phyloP scores from a whole-genome alignment of 2,888 invertebrate species.

The Pinctada fucata region DNA sequence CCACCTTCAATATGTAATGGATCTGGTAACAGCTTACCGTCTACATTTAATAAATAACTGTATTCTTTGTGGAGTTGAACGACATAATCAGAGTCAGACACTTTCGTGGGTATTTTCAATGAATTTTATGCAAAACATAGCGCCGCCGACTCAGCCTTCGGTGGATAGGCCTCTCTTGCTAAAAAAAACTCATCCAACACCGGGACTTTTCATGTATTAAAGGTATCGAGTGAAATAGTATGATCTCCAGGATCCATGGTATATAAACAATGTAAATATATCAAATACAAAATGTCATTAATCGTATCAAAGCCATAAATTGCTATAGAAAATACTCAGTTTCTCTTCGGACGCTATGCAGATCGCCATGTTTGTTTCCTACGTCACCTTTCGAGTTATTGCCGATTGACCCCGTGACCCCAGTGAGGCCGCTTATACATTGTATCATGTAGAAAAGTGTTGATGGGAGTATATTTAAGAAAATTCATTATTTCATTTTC shows the following conservation, averaged over 20 bases:
- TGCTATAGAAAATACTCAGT: no score
- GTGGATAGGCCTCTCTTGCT: not conserved
- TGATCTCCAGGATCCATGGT: not conserved
- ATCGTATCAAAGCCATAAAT: no score
- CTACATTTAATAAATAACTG: not conserved
- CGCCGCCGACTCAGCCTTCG: not conserved
- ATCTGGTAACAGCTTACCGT: conserved; percentile 6
- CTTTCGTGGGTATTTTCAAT: not conserved
- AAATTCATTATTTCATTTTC: no score
- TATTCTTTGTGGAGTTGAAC: not conserved
- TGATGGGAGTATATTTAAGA: no score
- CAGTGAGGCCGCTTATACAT: no score
- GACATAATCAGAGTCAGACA: not conserved
- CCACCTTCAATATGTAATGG: conserved; percentile 7
- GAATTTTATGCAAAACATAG: not conserved
- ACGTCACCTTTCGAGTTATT: no score
- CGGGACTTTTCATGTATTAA: not conserved
- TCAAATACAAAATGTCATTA: not conserved
- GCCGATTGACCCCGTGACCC: no score
- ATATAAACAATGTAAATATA: not conserved
- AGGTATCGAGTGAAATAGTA: not conserved
- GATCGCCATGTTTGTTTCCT: no score
- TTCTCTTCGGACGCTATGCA: no score
- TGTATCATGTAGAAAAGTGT: no score
- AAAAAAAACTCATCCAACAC: not conserved